Evolutionary conservation across 1,140 invertebrate species (phyloP).

Genomic region (Bilobella aurantiaca): DNA sequence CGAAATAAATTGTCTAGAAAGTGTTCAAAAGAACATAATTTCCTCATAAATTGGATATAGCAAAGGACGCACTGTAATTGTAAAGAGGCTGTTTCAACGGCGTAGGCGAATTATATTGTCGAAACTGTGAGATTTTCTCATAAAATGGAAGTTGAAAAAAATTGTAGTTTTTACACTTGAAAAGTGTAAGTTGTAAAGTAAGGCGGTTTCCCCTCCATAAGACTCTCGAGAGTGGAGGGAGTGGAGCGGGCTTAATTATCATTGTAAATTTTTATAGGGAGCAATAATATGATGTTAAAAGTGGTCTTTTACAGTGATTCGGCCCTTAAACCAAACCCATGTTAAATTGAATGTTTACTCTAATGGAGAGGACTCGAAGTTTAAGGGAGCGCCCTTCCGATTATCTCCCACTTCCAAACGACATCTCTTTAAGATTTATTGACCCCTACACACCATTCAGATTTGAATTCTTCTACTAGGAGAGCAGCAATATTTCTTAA

Average conservation of each 20-base stretch:
- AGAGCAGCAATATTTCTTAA: background rate
- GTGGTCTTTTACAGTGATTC: background rate
- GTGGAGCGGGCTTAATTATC: slow-evolving; percentile 11
- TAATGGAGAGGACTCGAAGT: background rate
- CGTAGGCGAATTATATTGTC: too few relatives aligned
- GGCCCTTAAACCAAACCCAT: background rate
- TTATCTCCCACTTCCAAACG: background rate
- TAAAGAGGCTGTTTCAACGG: too few relatives aligned
- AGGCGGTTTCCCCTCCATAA: too few relatives aligned
- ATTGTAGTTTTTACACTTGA: too few relatives aligned
- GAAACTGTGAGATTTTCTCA: too few relatives aligned
- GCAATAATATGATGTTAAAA: slow-evolving; percentile 2
- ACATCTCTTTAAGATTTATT: background rate
- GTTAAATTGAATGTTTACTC: slow-evolving; percentile 6
- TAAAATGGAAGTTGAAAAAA: too few relatives aligned
- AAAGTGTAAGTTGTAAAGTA: too few relatives aligned
- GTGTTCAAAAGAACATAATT: too few relatives aligned
- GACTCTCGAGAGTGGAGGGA: background rate
- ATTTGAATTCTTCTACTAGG: background rate
- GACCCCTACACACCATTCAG: background rate
- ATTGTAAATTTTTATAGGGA: slow-evolving; percentile 13
- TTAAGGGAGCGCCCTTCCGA: background rate
- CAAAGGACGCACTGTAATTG: too few relatives aligned
- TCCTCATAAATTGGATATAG: too few relatives aligned
- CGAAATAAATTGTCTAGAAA: too few relatives aligned